Evolutionary conservation across 2,888 invertebrate genomes (phyloP).

Genomic region (Drosophila koepferae): DNA sequence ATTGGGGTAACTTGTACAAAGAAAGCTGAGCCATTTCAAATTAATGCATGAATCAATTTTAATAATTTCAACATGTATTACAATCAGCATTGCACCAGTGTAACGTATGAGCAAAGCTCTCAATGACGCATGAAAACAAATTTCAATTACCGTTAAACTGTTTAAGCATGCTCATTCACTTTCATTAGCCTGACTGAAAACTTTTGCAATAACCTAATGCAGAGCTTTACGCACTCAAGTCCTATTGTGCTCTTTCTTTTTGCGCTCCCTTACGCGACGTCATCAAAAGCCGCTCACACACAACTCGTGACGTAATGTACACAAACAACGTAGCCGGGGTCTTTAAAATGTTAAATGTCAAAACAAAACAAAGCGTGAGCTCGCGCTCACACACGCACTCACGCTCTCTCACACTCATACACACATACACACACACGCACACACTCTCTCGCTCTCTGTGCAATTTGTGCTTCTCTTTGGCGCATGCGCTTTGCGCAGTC

Average conservation of each 20-base stretch:
- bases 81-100: background rate
- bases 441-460: background rate
- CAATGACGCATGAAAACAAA: conserved; percentile 11
- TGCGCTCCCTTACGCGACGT: conserved; percentile 36
- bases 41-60: background rate
- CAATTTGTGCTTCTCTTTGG: conserved; percentile 13
- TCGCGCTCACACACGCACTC: background rate
- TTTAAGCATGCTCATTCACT: conserved; percentile 36
- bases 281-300: conserved; percentile 26
- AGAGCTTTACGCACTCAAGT: conserved; percentile 24
- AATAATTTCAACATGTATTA: background rate
- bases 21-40: background rate
- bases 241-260: background rate
- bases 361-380: conserved; percentile 50
- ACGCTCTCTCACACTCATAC: background rate
- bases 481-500: conserved; percentile 58
- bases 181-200: conserved; percentile 43
- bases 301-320: conserved; percentile 48
- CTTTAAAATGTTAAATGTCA: conserved; percentile 48
- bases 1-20: background rate
- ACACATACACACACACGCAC: background rate
- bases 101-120: background rate
- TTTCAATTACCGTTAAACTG: conserved; percentile 31
- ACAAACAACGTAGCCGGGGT: conserved; percentile 11
- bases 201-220: conserved; percentile 29